Evolutionary conservation across 2,113 vertebrate species (phyloP).

Genomic region (Anser cygnoides): DNA sequence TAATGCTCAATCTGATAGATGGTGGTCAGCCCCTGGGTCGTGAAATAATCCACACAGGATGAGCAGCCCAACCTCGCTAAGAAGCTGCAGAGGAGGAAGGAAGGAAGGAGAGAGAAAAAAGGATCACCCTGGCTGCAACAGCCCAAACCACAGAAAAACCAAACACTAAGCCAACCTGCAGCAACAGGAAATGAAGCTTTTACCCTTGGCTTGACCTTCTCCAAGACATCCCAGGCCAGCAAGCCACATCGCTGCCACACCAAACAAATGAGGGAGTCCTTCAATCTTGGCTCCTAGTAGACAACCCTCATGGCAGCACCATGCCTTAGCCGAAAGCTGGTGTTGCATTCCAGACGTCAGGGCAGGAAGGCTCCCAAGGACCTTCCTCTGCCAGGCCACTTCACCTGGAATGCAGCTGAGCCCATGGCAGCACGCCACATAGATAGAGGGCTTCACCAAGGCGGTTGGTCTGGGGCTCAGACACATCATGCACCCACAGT

Average conservation of each 20-base stretch:
- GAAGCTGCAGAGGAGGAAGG: slow-evolving; percentile 88
- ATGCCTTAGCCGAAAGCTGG: neutral
- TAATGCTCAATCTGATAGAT: slow-evolving; percentile 99
- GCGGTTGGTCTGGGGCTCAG: neutral
- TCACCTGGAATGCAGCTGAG: neutral
- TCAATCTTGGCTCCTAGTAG: neutral
- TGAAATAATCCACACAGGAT: slow-evolving; percentile 99
- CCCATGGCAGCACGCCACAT: neutral
- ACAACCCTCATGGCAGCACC: neutral
- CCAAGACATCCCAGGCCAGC: slow-evolving; percentile 35
- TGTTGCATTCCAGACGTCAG: neutral
- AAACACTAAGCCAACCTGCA: slow-evolving; percentile 73
- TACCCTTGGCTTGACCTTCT: slow-evolving; percentile 40
- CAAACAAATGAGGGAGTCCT: neutral
- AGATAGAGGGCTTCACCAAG: neutral
- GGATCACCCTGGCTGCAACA: slow-evolving; percentile 83
- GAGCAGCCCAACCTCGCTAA: slow-evolving; percentile 98
- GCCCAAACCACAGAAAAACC: slow-evolving; percentile 77
- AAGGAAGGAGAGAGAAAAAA: slow-evolving; percentile 79
- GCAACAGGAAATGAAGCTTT: slow-evolving; percentile 61
- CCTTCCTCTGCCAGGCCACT: neutral
- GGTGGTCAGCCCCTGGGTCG: slow-evolving; percentile 98
- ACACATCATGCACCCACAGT: neutral
- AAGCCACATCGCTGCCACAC: neutral
- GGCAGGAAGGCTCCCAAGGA: neutral